Base-by-base conservation (phyloP, 2,797 vertebrate genomes). In the Poecilia gillii region DNA sequence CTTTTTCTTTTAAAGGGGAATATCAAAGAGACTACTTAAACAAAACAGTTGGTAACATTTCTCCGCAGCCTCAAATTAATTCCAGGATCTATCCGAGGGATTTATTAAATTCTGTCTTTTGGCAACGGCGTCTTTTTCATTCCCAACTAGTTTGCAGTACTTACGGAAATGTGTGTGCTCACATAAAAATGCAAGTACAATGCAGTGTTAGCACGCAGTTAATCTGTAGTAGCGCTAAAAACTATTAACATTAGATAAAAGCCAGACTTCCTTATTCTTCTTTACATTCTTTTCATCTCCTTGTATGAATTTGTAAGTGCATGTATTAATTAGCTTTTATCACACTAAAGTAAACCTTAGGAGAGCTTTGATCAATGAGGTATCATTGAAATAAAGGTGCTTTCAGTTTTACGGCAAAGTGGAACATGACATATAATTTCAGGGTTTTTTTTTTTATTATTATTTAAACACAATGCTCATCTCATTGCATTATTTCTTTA, bases 1-100 rank as follows among this genome's bases (percentile, higher is more conserved):
- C 89, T 83, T 93, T 93, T 45, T 46, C 23, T 90, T 90, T 84
- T 91, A 94, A 93, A 90, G 88, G 72, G 89, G 92, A 90, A 93
- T 91, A 95, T 95, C 94, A 95, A 95, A 95, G 94, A 95, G 94
- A 95, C 93, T 95, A 76, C 89, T 91, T 92, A 85, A 95, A 93
- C 91, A 87, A 94, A 95, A 93, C 94, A 94, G 94, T 93, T 94
- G 93, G 90, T 85, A 92, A 91, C 89, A 89, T 92, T 93, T 93
- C 85, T 45, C 87, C 59, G 74, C 23, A 79, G 91, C 92, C 90
- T 91, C 85, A 83, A 93, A 94, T 95, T 93, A 94, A 93, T 94
- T 90, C 70, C 25, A 86, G 64, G 85, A 94, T 88, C 85, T 93
- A 94, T 94, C 95, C 13, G 39, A 94, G 94, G 94, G 95, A 94